Evolutionary conservation across 2,113 vertebrate genomes (phyloP).

Genomic region (Oreochromis tanganicae): DNA sequence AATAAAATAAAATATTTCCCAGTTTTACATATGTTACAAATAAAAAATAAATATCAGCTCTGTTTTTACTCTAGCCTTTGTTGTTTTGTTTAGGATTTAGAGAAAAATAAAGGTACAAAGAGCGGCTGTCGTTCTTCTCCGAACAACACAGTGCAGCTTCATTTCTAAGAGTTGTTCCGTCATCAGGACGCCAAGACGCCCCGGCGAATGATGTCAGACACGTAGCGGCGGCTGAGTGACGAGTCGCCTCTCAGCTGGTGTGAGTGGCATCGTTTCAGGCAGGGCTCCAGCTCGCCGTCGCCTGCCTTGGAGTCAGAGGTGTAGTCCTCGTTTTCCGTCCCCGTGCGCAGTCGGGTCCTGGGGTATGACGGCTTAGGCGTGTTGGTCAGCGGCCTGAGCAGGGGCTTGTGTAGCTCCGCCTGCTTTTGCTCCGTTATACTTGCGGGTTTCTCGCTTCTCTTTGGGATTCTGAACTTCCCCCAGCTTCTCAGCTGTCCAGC

Average conservation of each 20-base stretch:
- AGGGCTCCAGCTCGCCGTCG: slow-evolving; percentile 78
- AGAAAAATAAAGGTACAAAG: slow-evolving; percentile 53
- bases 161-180: not conserved
- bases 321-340: slow-evolving; percentile 78
- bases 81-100: not conserved
- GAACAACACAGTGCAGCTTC: slow-evolving; percentile 17
- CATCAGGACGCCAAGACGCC: slow-evolving; percentile 92
- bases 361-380: slow-evolving; percentile 35
- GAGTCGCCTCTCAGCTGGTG: slow-evolving; percentile 77
- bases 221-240: slow-evolving; percentile 77
- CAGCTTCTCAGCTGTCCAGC: slow-evolving; percentile 81
- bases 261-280: slow-evolving; percentile 80
- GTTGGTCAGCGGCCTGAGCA: slow-evolving; percentile 49
- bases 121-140: not conserved
- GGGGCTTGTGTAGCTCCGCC: slow-evolving; percentile 26
- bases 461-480: slow-evolving; percentile 96
- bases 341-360: slow-evolving; percentile 71
- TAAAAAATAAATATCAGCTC: slow-evolving; percentile 73
- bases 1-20: slow-evolving; percentile 54
- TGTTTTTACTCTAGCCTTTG: slow-evolving; percentile 36
- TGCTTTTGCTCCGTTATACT: slow-evolving; percentile 48
- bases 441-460: slow-evolving; percentile 79
- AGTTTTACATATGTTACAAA: slow-evolving; percentile 66
- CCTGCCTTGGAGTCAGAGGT: slow-evolving; percentile 72
- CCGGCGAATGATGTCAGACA: slow-evolving; percentile 83